Base-by-base conservation (phyloP, 2,113 vertebrate species). In the Rhabdomys dilectus region DNA sequence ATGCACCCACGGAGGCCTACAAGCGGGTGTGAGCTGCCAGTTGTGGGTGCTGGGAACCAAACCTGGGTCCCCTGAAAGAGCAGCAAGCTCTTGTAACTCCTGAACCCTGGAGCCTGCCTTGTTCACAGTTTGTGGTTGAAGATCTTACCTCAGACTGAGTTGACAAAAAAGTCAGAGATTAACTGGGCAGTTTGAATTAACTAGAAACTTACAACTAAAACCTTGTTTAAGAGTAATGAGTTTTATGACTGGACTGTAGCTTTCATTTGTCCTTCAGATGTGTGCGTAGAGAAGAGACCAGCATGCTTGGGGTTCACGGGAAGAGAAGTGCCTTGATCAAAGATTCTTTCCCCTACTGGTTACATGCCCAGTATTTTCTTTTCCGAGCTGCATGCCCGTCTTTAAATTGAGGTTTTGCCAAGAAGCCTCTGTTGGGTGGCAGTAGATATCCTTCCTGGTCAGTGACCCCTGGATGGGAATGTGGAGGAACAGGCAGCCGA, bases 221-320 rank as follows among this genome's bases (percentile, higher is more conserved):
- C 51, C 45, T 91, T 34, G 17, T 96, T 88, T n/a, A 45, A n/a
- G 95, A 96, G 88, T 29, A 97, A 85, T 89, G 93, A 26, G 26
- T 85, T 64, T 64, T 80, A 72, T 82, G 39, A 21, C 75, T 88
- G 89, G 68, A 82, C 86, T 62, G 29, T 34, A 53, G 21, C 16
- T 60, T 94, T 73, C 2, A 34, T 66, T 88, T 97, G 34, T 22
- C 93, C 48, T 89, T 77, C 6, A 72, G 21, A 58, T 66, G 36
- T 29, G 60, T 72, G 1, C 60, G 5, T 16, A 53, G 51, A 91
- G 15, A 62, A 3, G 58, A 68, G 68, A 34, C 58, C 78, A 39
- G 66, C 75, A 29, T 58, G 16, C 70, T 62, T 82, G 34, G 56
- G 85, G 73, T 45, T 91, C 0, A 53, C 2, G 34, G 64, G 13